Evolutionary conservation across 2,797 vertebrate species (phyloP), one percentile per base, ranked within the genome.

Genomic region (Halcyon leucocephala): DNA sequence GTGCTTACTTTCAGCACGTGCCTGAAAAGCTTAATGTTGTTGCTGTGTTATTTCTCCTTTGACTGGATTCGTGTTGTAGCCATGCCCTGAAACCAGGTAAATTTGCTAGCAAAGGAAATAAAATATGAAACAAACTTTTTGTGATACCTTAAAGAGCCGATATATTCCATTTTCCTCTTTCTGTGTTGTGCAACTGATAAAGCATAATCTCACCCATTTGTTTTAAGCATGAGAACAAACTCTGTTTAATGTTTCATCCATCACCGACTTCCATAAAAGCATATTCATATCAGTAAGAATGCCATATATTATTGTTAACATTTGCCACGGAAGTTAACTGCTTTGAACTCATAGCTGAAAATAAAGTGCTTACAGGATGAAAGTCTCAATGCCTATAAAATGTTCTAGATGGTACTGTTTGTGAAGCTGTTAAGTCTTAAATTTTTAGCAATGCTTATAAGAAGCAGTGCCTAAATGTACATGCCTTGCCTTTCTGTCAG

Each of bases 1-100:
- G 39, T 22, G 58, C 79, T 96, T 96, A 65, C 60, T 82, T 96
- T 95, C 89, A 82, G 84, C 82, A 55, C 51, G n/a, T 69, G 72
- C 58, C 49, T 90, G 71, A 72, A 58, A 69, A 76, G 19, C 39
- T 57, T 41, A 54, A n/a, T 78, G 17, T 37, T 73, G 46, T 8
- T 66, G 52, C 71, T 82, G 6, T 71, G 33, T 86, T 82, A 9
- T 49, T 65, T 28, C 31, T 67, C 41, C 25, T 76, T 61, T 42
- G 35, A 28, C 52, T 79, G 80, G 57, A 55, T 58, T 93, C 8
- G 9, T 31, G 17, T 37, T 73, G 39, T 66, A 84, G 70, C 46
- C 67, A 82, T 42, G 77, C 64, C 24, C 52, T 37, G 15, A 89
- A 95, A 91, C 58, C 39, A 71, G 86, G 66, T 77, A 74, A 77